Conservation (phyloP, 2,113 vertebrate genomes). For the Galbula dea region DNA sequence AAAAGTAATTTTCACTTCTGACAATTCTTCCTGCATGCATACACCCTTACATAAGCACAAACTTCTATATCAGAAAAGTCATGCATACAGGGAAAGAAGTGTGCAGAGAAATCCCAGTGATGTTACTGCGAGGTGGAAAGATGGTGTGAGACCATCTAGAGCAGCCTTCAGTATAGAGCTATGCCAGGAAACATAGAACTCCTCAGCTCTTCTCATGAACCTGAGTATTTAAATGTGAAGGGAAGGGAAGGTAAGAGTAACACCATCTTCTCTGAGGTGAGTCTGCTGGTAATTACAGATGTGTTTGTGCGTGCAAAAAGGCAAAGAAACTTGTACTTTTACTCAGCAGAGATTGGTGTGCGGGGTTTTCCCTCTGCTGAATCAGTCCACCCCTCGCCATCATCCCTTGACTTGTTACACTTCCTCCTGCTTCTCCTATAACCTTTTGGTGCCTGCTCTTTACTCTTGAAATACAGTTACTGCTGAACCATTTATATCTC, state of each 20-base stretch:
- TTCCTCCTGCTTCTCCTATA: background rate
- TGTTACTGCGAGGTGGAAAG: background rate
- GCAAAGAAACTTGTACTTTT: background rate
- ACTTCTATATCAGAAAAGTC: background rate
- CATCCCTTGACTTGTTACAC: background rate
- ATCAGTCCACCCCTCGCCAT: background rate
- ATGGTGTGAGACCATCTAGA: background rate
- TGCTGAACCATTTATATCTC: background rate
- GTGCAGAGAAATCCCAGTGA: background rate
- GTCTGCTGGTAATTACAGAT: background rate
- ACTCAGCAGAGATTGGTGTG: background rate
- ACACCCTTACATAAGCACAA: background rate
- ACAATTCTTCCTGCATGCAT: rapidly evolving
- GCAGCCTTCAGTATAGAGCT: background rate
- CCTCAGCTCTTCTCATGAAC: background rate
- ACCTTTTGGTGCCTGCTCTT: background rate
- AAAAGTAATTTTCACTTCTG: background rate
- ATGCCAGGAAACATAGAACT: background rate
- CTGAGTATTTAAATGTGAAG: background rate
- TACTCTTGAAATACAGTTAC: background rate
- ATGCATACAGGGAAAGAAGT: background rate
- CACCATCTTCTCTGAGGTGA: background rate
- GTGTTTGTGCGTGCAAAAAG: background rate
- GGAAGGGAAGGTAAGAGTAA: background rate
- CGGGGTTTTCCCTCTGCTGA: background rate